These are phyloP conservation scores for Notodonta ziczac DNA, from an alignment of 2,888 invertebrate species.

Conservation along the genomic window DNA sequence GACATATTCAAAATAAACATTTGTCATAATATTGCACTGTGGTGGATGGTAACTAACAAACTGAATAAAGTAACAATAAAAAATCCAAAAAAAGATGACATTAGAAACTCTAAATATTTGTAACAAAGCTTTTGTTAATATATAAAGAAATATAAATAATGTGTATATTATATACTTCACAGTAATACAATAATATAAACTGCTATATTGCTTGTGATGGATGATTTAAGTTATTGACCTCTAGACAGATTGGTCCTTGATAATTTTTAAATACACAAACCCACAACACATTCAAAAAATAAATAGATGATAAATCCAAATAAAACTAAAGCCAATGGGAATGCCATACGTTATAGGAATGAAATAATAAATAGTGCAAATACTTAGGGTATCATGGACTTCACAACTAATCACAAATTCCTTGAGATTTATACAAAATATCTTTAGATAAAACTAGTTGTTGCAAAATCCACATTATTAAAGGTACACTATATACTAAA, in stretches of 20 bases:
- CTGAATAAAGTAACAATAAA: slow-evolving; percentile 14
- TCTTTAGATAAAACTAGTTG: background rate
- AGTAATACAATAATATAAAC: background rate
- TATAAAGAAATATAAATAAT: background rate
- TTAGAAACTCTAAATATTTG: background rate
- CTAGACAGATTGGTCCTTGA: slow-evolving; percentile 32
- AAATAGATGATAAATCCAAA: slow-evolving; percentile 13
- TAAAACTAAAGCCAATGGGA: slow-evolving; percentile 14
- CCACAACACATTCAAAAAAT: slow-evolving; percentile 22
- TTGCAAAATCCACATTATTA: slow-evolving; percentile 1
- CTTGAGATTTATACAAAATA: background rate
- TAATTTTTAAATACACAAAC: slow-evolving; percentile 14
- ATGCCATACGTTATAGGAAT: slow-evolving; percentile 11
- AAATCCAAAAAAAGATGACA: background rate
- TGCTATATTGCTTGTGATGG: background rate
- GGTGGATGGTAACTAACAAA: slow-evolving; percentile 44
- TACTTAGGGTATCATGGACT: slow-evolving; percentile 10
- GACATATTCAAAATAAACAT: background rate
- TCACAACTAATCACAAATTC: slow-evolving; percentile 2
- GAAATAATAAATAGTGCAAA: slow-evolving; percentile 15
- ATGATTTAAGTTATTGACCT: slow-evolving; percentile 7
- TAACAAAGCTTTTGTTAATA: background rate
- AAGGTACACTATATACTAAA: slow-evolving; percentile 5
- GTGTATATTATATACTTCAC: background rate
- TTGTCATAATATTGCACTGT: slow-evolving; percentile 42